A percentile compares a stretch with the other conserved stretches of the same genome.
Evolutionary conservation across 2,113 vertebrate genomes (phyloP).

Genomic region (Fulica atra): DNA sequence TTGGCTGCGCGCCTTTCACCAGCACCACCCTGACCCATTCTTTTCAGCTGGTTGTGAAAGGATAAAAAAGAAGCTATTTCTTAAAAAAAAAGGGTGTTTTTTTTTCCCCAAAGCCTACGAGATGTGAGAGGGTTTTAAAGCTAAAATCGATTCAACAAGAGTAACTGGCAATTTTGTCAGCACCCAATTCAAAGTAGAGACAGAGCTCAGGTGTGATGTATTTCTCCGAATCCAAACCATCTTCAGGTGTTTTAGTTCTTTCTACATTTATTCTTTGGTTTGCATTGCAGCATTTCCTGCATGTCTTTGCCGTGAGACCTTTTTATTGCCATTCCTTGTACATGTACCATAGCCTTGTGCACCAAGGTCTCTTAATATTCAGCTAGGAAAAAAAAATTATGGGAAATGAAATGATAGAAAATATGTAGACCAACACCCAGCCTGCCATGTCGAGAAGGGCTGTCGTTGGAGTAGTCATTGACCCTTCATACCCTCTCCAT

Average conservation of each 20-base stretch:
- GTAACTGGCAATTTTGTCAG: not conserved
- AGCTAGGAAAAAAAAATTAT: not conserved
- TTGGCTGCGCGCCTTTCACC: not conserved
- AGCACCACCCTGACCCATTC: not conserved
- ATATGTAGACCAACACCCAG: accelerated
- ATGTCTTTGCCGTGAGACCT: not conserved
- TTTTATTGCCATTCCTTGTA: not conserved
- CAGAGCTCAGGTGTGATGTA: not conserved
- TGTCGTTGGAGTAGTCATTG: accelerated
- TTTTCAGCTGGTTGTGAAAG: not conserved
- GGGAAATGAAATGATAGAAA: not conserved
- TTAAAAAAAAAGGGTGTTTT: not conserved
- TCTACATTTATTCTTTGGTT: not conserved
- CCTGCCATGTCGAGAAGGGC: not conserved
- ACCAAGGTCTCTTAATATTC: not conserved
- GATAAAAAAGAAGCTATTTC: not conserved
- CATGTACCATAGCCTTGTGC: accelerated
- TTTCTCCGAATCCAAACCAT: not conserved
- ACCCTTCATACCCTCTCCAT: not conserved
- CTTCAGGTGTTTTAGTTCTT: not conserved
- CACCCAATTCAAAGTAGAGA: not conserved
- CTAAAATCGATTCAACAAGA: not conserved
- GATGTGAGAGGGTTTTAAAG: not conserved
- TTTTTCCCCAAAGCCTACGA: not conserved
- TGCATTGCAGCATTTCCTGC: not conserved